Percentiles rank a stretch among this genome's conserved stretches.
Evolutionary conservation across 2,113 vertebrate species (phyloP).

Genomic region (Aix galericulata): DNA sequence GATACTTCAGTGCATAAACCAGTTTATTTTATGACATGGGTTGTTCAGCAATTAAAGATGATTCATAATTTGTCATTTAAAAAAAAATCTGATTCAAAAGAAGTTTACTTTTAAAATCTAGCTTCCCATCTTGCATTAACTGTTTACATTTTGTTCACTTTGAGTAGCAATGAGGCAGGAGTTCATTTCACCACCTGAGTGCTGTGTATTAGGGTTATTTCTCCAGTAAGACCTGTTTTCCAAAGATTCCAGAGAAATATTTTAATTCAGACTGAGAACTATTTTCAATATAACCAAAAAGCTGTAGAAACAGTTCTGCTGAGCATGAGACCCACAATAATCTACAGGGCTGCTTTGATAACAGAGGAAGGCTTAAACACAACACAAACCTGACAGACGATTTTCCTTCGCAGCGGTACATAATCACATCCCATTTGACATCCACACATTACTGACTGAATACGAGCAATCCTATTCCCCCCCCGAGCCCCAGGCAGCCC

Average conservation of each 20-base stretch:
- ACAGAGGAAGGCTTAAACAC: neutral
- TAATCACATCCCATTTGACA: neutral
- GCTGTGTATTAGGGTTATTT: neutral
- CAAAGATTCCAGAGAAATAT: neutral
- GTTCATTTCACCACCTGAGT: neutral
- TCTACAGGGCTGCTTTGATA: neutral
- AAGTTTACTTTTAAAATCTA: neutral
- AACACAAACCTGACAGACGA: neutral
- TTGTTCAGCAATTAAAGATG: neutral
- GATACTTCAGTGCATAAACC: neutral
- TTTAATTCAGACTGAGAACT: neutral
- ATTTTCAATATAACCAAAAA: neutral
- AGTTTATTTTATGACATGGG: neutral
- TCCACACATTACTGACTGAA: neutral
- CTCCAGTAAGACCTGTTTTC: rapidly evolving
- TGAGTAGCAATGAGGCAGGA: neutral
- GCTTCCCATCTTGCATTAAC: neutral
- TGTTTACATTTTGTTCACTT: neutral
- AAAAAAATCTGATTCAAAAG: neutral
- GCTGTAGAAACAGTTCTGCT: neutral
- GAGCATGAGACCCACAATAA: neutral
- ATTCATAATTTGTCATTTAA: neutral
- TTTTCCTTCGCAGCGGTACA: neutral
- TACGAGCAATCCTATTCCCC: neutral
- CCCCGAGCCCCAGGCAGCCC: neutral